These are phyloP conservation scores for Limnephilus lunatus DNA, from an alignment of 2,888 invertebrate species.

Conservation along the genomic window DNA sequence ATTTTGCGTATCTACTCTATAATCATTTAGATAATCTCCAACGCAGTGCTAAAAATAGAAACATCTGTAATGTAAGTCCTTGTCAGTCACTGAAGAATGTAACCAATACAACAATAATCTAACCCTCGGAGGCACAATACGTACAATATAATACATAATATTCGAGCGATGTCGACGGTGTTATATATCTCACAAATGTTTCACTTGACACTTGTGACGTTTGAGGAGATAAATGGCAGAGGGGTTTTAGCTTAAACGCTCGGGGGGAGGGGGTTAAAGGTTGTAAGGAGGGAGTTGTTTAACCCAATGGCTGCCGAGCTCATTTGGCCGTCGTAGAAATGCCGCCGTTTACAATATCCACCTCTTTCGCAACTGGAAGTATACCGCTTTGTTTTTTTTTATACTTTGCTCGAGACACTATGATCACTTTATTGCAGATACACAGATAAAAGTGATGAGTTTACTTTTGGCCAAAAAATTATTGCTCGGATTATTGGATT, in stretches of 20 bases:
- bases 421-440: too few relatives aligned
- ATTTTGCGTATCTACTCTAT: not conserved
- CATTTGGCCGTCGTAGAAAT: too few relatives aligned
- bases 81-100: not conserved
- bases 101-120: not conserved
- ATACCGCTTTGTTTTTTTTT: too few relatives aligned
- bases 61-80: not conserved
- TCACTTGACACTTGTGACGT: slow-evolving; percentile 22
- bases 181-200: not conserved
- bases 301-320: not conserved
- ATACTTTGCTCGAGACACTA: too few relatives aligned
- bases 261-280: not conserved
- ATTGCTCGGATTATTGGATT: too few relatives aligned
- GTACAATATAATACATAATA: not conserved
- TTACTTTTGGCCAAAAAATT: too few relatives aligned
- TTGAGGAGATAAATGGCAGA: not conserved
- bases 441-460: too few relatives aligned
- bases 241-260: not conserved
- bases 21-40: not conserved
- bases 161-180: slow-evolving; percentile 16
- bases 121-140: not conserved
- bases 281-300: not conserved
- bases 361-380: too few relatives aligned
- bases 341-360: too few relatives aligned
- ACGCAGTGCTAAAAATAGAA: not conserved